Base-by-base conservation (phyloP, 2,888 invertebrate genomes). In the Ctenicera cuprea region DNA sequence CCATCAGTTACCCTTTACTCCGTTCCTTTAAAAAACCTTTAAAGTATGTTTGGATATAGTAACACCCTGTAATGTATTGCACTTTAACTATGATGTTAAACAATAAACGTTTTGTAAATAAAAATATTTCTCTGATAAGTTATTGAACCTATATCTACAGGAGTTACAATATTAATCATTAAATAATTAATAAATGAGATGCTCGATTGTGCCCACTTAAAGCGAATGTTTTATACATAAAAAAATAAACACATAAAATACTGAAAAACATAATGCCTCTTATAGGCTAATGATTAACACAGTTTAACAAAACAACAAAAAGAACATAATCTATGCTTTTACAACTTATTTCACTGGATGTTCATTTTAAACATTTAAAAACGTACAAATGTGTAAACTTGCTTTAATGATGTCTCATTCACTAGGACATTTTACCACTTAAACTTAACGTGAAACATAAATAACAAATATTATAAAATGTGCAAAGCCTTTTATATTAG, bases 291-390 rank as follows among this genome's bases (percentile, higher is more conserved):
- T 41, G 14, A 45, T 45, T 45, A 45, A 45, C 12, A 43, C 14
- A 14, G n/a, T 38, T 14, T 43, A 45, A 18, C 18, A 18, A 45
- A 16, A 45, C 45, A 45, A 45, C 16, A 45, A 45, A 45, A 45
- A 33, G 26, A 16, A 11, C 45, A 45, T 8, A 18, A 16, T 33
- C 33, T 16, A 14, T 43, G 41, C 41, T 43, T 38, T 43, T 43
- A 18, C 16, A 14, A 5, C 45, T 8, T 3, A 3, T 26, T 18
- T 45, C 45, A 45, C 41, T 43, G 41, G 41, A 43, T 5, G 33
- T 33, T 9, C 2, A 4, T 43, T 43, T 45, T 1, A 18, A 45
- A 45, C 45, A 45, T 45, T 9, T 16, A 45, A 16, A 45, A 45
- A 16, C 1, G 5, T 45, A 45, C 5, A 45, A 45, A 45, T 45